Conservation (phyloP, 2,888 invertebrate species). For the Nephrotoma appendiculata region DNA sequence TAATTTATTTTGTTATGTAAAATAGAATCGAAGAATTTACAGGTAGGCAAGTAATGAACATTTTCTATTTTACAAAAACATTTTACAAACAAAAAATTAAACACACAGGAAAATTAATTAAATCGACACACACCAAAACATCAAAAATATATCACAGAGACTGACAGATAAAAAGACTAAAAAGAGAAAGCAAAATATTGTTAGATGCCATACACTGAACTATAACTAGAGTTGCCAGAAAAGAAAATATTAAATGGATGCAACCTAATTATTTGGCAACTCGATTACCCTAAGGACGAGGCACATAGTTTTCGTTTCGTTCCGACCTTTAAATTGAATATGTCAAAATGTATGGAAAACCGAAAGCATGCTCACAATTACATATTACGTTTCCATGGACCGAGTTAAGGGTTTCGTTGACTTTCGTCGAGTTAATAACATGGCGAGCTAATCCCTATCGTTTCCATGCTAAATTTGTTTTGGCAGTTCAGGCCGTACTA, state of each 20-base stretch:
- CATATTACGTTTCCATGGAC: too few relatives aligned
- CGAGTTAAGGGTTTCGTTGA: too few relatives aligned
- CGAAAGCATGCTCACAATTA: too few relatives aligned
- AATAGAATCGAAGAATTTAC: background rate
- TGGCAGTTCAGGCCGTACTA: too few relatives aligned
- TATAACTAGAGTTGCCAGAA: background rate
- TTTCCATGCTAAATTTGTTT: too few relatives aligned
- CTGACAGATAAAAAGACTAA: background rate
- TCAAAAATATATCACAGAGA: background rate
- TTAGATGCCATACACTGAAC: background rate
- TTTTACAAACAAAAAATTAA: background rate
- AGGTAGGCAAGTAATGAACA: background rate
- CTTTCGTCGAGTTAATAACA: too few relatives aligned
- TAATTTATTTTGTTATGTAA: background rate
- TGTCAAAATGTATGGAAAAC: too few relatives aligned
- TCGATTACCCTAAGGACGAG: too few relatives aligned
- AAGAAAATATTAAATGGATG: background rate
- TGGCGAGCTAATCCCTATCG: too few relatives aligned
- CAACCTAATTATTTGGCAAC: background rate
- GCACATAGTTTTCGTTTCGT: too few relatives aligned
- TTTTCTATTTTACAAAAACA: background rate
- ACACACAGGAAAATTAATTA: background rate
- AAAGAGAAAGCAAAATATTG: background rate
- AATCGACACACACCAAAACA: background rate
- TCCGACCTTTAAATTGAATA: too few relatives aligned